These are phyloP conservation scores for Nothobranchius furzeri DNA, from an alignment of 2,113 vertebrate genomes.

Conservation along the genomic window DNA sequence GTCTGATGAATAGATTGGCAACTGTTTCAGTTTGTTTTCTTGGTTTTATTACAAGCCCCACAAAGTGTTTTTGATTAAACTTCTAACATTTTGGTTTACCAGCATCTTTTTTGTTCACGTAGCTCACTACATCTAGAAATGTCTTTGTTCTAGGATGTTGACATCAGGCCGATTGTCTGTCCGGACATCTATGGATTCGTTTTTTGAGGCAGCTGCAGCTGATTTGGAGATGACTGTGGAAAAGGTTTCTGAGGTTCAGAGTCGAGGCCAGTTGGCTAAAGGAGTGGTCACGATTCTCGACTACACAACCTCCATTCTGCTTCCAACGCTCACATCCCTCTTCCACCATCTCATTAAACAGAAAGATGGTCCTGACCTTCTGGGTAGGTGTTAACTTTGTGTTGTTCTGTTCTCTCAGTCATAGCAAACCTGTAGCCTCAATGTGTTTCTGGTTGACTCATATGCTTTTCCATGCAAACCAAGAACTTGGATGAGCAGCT, in stretches of 20 bases:
- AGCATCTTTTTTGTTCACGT: neutral
- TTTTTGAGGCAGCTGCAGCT: slow-evolving; percentile 88
- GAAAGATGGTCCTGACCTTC: slow-evolving; percentile 86
- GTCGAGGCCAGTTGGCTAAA: slow-evolving; percentile 78
- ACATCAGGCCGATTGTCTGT: slow-evolving; percentile 84
- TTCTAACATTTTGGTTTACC: neutral
- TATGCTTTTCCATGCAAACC: neutral
- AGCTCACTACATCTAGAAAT: neutral
- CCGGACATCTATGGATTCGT: slow-evolving; percentile 82
- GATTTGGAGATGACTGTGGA: slow-evolving; percentile 90
- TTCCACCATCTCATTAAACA: slow-evolving; percentile 89
- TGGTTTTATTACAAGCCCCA: neutral
- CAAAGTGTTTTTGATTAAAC: neutral
- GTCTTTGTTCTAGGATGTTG: slow-evolving; percentile 75
- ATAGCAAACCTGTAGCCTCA: neutral
- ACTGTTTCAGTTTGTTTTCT: slow-evolving; percentile 16
- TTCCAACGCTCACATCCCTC: slow-evolving; percentile 89
- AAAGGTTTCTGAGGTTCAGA: slow-evolving; percentile 83
- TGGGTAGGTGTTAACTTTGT: slow-evolving; percentile 76
- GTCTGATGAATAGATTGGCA: slow-evolving; percentile 1
- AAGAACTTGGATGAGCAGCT: slow-evolving; percentile 32
- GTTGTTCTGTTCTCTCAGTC: neutral
- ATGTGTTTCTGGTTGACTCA: neutral
- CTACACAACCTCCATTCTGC: slow-evolving; percentile 85
- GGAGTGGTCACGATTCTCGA: slow-evolving; percentile 86